These are phyloP conservation scores for Enteromius fasciolatus DNA, from an alignment of 2,797 vertebrate genomes.

Conservation along the genomic window DNA sequence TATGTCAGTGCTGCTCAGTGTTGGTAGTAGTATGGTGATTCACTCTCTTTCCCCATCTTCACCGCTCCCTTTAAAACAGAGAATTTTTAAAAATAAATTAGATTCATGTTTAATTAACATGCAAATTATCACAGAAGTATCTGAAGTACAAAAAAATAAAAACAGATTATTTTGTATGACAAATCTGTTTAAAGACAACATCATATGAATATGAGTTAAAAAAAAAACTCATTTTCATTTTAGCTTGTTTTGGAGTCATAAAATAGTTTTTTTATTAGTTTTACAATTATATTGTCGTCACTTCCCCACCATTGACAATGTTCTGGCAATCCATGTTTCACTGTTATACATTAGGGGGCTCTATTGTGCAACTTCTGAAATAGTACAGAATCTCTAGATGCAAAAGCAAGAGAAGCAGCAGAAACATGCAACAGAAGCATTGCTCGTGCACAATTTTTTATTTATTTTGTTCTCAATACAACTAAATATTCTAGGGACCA, in stretches of 20 bases:
- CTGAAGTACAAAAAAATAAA: not conserved
- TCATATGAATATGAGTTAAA: not conserved
- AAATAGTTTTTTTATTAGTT: not conserved
- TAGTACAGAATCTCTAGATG: not conserved
- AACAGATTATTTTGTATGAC: not conserved
- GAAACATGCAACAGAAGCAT: not conserved
- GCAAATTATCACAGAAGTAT: not conserved
- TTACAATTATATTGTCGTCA: too few species aligned
- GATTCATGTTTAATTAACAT: not conserved
- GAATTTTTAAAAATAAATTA: not conserved
- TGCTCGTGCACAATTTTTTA: not conserved
- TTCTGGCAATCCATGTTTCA: not conserved
- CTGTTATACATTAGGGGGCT: not conserved
- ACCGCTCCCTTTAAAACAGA: constrained; percentile 76
- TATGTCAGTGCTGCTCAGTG: constrained; percentile 40
- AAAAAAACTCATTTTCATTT: not conserved
- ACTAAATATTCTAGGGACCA: not conserved
- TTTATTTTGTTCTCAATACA: too few species aligned
- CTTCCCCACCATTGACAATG: not conserved
- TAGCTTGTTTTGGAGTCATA: not conserved
- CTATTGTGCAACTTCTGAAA: not conserved
- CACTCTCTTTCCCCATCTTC: constrained; percentile 82
- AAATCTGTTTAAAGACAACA: not conserved
- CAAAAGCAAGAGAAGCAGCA: not conserved
- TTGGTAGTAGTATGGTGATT: constrained; percentile 62